Evolutionary conservation across 1,140 invertebrate genomes (phyloP).

Genomic region (Diploscapter pachys): DNA sequence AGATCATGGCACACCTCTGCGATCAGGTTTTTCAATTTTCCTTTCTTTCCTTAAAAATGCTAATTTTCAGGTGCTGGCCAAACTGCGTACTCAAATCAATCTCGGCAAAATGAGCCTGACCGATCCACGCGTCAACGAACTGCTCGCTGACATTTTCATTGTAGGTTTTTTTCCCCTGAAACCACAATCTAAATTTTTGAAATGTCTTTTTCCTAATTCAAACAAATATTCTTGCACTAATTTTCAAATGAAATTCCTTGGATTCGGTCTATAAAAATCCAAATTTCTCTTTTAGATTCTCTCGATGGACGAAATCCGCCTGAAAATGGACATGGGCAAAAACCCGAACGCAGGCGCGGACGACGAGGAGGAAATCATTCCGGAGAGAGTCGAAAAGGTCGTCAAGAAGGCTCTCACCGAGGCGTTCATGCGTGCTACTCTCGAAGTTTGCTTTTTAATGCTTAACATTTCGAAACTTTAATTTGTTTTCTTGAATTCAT

Average conservation of each 20-base stretch:
- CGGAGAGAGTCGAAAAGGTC: background rate
- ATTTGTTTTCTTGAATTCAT: too few relatives aligned
- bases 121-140: background rate
- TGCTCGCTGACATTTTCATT: conserved; percentile 11
- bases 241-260: conserved; percentile 26
- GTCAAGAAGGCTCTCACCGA: background rate
- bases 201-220: background rate
- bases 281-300: conserved; percentile 20
- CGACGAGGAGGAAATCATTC: conserved; percentile 14
- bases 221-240: conserved; percentile 8
- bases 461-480: too few relatives aligned
- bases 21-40: conserved; percentile 17
- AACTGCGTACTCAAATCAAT: background rate
- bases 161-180: background rate
- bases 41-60: background rate
- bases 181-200: too few relatives aligned
- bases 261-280: background rate
- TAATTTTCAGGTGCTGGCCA: background rate
- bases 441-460: too few relatives aligned
- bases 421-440: too few relatives aligned
- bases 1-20: conserved; percentile 29
- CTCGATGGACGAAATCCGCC: conserved; percentile 32
- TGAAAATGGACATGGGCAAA: conserved; percentile 27
- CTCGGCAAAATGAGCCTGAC: background rate
- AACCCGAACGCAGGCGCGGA: conserved; percentile 10